phyloP scores from a whole-genome alignment of 2,113 vertebrate species.

The Sinocyclocheilus rhinocerous region DNA sequence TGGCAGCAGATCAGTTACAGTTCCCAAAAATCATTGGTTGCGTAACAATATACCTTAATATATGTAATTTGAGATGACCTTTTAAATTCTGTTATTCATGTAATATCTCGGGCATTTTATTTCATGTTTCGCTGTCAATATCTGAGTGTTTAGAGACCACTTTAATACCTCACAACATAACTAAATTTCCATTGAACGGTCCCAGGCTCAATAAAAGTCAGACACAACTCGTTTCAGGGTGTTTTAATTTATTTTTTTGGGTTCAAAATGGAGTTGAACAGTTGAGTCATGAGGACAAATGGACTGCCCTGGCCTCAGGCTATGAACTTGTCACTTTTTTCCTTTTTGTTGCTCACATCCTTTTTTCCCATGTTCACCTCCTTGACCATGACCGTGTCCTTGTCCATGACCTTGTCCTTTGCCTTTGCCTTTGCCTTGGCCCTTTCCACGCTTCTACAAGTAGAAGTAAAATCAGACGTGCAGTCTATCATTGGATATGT shows the following conservation, averaged over 20 bases:
- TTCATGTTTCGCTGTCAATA: too few species aligned
- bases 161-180: too few species aligned
- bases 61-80: too few species aligned
- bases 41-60: too few species aligned
- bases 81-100: neutral
- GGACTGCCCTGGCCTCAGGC: neutral
- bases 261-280: neutral
- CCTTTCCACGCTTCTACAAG: neutral
- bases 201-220: neutral
- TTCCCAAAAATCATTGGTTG: too few species aligned
- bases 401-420: neutral
- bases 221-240: neutral
- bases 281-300: neutral
- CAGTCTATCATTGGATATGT: neutral
- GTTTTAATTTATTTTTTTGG: neutral
- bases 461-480: neutral
- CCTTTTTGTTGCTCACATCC: neutral
- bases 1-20: neutral
- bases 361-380: neutral
- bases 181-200: neutral
- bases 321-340: neutral
- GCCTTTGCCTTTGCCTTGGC: neutral
- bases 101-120: neutral
- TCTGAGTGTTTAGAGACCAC: too few species aligned
- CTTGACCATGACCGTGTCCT: accelerated